A percentile compares a stretch with the other conserved stretches of the same genome.
Conservation (phyloP, 2,888 invertebrate species). For the Hydroisotoma schaefferi region DNA sequence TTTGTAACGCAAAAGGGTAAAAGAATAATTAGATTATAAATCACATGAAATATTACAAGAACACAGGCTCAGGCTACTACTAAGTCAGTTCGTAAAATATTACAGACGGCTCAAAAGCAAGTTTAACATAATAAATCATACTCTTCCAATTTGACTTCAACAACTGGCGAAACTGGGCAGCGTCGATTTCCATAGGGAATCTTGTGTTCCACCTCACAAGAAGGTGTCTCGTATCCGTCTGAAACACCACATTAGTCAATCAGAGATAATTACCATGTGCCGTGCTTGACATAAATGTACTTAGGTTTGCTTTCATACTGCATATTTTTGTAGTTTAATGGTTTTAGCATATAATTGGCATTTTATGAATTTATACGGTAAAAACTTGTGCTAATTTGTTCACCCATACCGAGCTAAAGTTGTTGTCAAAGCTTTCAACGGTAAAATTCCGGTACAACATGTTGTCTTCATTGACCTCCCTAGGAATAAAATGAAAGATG, state of each 20-base stretch:
- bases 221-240: slow-evolving; percentile 58
- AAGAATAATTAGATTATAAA: not conserved
- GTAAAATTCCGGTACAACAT: slow-evolving; percentile 64
- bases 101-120: not conserved
- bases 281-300: too few species aligned
- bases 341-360: too few species aligned
- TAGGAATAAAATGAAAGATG: slow-evolving; percentile 50
- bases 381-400: not conserved
- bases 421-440: slow-evolving; percentile 61
- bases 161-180: slow-evolving; percentile 61
- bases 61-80: too few species aligned
- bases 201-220: slow-evolving; percentile 57
- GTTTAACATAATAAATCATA: slow-evolving; percentile 39
- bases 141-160: slow-evolving; percentile 59
- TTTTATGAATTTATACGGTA: slow-evolving; percentile 5
- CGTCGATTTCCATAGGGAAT: slow-evolving; percentile 63
- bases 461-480: slow-evolving; percentile 75
- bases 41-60: not conserved
- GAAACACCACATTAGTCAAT: slow-evolving; percentile 43
- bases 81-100: not conserved
- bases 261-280: not conserved
- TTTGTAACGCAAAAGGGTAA: slow-evolving; percentile 26
- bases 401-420: slow-evolving; percentile 57
- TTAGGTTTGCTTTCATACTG: too few species aligned
- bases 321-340: too few species aligned